Percentiles rank a stretch among this genome's conserved stretches.
These are phyloP conservation scores for Neopipo cinnamomea DNA, from an alignment of 2,113 vertebrate species.

Conservation along the genomic window DNA sequence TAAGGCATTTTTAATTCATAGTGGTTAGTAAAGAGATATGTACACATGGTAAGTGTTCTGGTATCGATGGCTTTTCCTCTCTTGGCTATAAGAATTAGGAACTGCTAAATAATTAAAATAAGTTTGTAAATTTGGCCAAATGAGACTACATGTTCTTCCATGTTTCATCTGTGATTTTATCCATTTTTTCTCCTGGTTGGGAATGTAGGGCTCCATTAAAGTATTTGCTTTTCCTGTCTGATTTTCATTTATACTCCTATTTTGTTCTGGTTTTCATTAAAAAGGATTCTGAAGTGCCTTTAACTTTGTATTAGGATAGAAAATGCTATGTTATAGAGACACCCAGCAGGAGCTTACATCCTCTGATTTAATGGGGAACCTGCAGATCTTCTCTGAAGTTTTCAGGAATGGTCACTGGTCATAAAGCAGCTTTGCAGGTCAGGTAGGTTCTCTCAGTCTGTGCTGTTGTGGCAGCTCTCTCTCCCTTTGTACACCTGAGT, in stretches of 20 bases:
- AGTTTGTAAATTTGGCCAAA: neutral
- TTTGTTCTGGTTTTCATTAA: neutral
- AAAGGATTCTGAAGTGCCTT: neutral
- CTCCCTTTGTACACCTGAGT: neutral
- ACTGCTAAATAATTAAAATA: neutral
- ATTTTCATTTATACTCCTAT: neutral
- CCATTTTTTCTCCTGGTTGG: neutral
- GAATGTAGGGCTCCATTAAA: neutral
- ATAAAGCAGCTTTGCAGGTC: neutral
- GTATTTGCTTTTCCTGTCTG: neutral
- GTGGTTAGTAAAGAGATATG: neutral
- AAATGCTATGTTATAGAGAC: rapidly evolving
- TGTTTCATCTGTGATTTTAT: neutral
- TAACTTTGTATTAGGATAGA: neutral
- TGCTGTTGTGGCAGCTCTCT: neutral
- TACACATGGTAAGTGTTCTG: neutral
- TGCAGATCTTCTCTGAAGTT: neutral
- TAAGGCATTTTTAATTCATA: neutral
- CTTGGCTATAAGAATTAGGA: neutral
- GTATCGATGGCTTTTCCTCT: neutral
- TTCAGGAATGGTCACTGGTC: neutral
- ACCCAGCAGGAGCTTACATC: neutral
- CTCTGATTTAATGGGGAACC: neutral
- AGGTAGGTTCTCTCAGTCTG: neutral
- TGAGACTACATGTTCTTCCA: neutral